Conservation (phyloP, 2,888 invertebrate genomes). For the Euphydryas editha region DNA sequence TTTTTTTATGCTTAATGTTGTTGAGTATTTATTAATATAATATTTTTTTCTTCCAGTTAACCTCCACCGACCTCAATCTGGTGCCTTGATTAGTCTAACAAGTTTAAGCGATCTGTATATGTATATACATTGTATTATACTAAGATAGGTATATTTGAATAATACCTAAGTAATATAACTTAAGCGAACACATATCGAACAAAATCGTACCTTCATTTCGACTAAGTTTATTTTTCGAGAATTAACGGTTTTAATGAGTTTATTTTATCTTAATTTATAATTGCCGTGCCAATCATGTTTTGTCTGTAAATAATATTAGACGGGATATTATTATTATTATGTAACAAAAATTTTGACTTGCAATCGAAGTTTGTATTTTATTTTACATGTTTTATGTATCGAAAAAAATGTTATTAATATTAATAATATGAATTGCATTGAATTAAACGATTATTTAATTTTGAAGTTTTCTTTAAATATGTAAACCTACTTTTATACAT, state of each 20-base stretch:
- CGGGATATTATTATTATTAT: constrained; percentile 24
- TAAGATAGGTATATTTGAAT: constrained; percentile 58
- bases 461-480: constrained; percentile 46
- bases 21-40: not conserved
- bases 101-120: constrained; percentile 73
- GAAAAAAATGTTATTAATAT: constrained; percentile 53
- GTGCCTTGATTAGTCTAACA: constrained; percentile 80
- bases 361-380: constrained; percentile 32
- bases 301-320: constrained; percentile 53
- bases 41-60: constrained; percentile 62
- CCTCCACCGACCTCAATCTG: constrained; percentile 83
- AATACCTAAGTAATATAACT: constrained; percentile 49
- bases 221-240: constrained; percentile 51
- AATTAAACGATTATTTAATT: constrained; percentile 71
- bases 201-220: constrained; percentile 67
- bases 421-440: constrained; percentile 63
- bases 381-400: constrained; percentile 54
- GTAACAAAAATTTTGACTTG: constrained; percentile 35
- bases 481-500: constrained; percentile 8
- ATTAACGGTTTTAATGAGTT: constrained; percentile 50
- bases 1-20: not conserved
- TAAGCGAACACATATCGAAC: constrained; percentile 78
- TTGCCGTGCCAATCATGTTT: constrained; percentile 74
- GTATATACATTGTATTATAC: constrained; percentile 78
- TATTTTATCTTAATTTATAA: constrained; percentile 55